Base-by-base conservation (phyloP, 1,140 invertebrate species). In the Drosophila athabasca region DNA sequence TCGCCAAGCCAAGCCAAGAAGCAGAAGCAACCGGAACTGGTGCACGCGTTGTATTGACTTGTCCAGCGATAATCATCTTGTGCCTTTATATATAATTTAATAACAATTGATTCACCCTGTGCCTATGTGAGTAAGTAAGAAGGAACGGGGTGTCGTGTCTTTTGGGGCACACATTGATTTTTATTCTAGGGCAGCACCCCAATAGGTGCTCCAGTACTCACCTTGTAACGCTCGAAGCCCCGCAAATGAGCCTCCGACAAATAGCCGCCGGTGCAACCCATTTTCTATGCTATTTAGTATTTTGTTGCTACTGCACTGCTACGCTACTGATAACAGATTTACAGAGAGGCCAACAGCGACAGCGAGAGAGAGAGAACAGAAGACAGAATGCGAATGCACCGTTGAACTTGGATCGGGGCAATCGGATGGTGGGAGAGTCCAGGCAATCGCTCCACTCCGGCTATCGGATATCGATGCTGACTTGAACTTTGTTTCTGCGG, bases 171-270 rank as follows among this genome's bases (percentile, higher is more conserved):
- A 29, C 80, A 83, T 76, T 83, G 79, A 83, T 83, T 83, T 66
- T 39, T 51, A 31, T 54, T n/a, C 43, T 17, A 35, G 48, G 35
- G 31, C 39, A 48, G 22, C 61, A 49, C 49, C 24, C 24, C 24
- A 19, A 19, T 5, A 26, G 22, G n/a, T 6, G 0, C 29, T 22
- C n/a, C 39, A 6, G 58, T 49, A 90, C 90, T 93, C 82, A 97
- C 96, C 94, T 97, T 97, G 88, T 97, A 97, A 85, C 95, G 95
- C 91, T 97, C 96, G 92, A 97, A 97, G 62, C 96, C 96, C 78
- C 93, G 92, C 65, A 97, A 93, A 90, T 96, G 95, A 75, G 96
- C 94, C 48, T 94, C 93, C 35, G 93, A 93, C 65, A 97, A 92
- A 92, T 97, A 97, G 70, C 94, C 89, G 70, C 94, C 89, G 39